phyloP scores from a whole-genome alignment of 2,113 vertebrate genomes.

The Macheiramphus alcinus region DNA sequence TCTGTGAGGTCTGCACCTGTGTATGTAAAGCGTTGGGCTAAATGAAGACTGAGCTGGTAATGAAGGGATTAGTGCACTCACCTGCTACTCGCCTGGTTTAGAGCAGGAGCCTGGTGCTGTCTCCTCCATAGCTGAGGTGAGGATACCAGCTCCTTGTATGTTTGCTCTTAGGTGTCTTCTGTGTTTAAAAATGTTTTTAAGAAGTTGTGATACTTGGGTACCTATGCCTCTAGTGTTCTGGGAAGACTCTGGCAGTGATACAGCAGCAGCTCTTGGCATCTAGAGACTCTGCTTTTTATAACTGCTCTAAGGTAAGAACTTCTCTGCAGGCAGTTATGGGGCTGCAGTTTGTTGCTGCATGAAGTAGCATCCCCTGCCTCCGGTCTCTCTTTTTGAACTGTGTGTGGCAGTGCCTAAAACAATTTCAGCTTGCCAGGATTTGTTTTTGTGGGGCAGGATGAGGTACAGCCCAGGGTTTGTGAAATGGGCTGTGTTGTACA shows the following conservation, averaged over 20 bases:
- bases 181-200: neutral
- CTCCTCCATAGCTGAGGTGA: fast-evolving
- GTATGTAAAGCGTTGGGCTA: neutral
- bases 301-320: neutral
- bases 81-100: fast-evolving
- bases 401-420: neutral
- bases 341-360: neutral
- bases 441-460: neutral
- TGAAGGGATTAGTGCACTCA: neutral
- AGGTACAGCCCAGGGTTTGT: neutral
- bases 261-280: neutral
- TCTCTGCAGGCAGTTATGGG: fast-evolving
- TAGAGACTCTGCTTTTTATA: neutral
- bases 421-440: neutral
- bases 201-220: neutral
- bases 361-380: neutral
- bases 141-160: fast-evolving
- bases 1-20: neutral
- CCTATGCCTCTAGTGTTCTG: too few relatives aligned
- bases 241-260: neutral
- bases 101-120: neutral
- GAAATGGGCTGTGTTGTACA: neutral
- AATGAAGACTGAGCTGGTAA: neutral
- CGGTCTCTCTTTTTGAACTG: fast-evolving
- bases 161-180: neutral